A percentile compares a stretch with the other conserved stretches of the same genome.
Conservation (phyloP, 1,140 invertebrate species). For the Ceratina calcarata region DNA sequence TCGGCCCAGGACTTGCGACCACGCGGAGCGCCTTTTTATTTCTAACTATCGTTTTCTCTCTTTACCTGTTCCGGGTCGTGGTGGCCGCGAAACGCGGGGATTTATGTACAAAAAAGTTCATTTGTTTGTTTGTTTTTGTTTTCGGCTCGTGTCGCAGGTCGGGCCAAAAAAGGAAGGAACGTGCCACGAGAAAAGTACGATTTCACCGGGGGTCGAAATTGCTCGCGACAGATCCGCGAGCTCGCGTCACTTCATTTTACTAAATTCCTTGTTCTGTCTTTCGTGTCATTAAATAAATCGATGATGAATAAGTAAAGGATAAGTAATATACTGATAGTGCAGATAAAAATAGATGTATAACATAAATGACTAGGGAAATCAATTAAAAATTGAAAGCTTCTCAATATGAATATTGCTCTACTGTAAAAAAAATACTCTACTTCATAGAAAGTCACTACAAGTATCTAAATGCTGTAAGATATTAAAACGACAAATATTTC, state of each 20-base stretch:
- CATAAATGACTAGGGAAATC: too few species aligned
- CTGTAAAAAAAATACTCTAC: too few species aligned
- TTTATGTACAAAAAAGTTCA: constrained; percentile 61
- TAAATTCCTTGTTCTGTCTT: too few species aligned
- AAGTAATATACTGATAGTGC: too few species aligned
- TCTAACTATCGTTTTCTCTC: constrained; percentile 2
- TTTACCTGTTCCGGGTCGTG: neutral
- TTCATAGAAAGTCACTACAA: too few species aligned
- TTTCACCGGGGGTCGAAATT: constrained; percentile 27
- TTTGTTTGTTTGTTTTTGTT: neutral
- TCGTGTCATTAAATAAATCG: too few species aligned
- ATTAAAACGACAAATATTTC: too few species aligned
- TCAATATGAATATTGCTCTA: too few species aligned
- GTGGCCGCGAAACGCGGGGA: constrained; percentile 21
- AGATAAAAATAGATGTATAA: too few species aligned
- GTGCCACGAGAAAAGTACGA: constrained; percentile 59
- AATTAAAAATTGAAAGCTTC: too few species aligned
- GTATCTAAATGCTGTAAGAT: too few species aligned
- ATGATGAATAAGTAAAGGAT: too few species aligned
- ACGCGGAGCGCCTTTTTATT: constrained; percentile 34
- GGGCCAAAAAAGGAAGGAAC: constrained; percentile 57
- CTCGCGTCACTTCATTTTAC: neutral
- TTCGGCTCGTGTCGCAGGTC: constrained; percentile 57
- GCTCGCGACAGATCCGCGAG: neutral
- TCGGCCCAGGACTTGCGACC: constrained; percentile 59